Percentiles rank a stretch among this genome's conserved stretches.
Evolutionary conservation across 2,888 invertebrate species (phyloP).

Genomic region (Monochamus alternatus): DNA sequence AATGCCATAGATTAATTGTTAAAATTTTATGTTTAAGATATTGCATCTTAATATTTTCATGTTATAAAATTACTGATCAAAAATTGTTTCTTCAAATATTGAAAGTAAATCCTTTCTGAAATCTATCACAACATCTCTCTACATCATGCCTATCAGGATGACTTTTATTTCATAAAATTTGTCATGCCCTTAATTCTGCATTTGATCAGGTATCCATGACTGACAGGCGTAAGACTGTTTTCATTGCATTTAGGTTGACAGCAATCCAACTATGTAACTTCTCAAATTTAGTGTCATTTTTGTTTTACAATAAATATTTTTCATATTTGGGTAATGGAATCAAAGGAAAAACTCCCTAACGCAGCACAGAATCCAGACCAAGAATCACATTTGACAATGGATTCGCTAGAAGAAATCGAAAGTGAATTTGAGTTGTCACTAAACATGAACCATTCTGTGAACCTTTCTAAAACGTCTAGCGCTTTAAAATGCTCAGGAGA

Average conservation of each 20-base stretch:
- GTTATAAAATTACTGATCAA: too few relatives aligned
- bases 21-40: too few relatives aligned
- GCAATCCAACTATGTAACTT: slow-evolving; percentile 9
- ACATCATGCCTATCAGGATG: too few relatives aligned
- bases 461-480: slow-evolving; percentile 45
- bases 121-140: too few relatives aligned
- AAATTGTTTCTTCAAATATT: too few relatives aligned
- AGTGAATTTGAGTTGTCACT: slow-evolving; percentile 15
- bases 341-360: slow-evolving; percentile 11
- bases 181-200: too few relatives aligned
- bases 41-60: too few relatives aligned
- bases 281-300: slow-evolving; percentile 18
- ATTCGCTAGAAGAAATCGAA: slow-evolving; percentile 19
- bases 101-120: too few relatives aligned
- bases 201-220: too few relatives aligned
- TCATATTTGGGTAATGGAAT: slow-evolving; percentile 20
- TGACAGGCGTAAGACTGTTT: background rate
- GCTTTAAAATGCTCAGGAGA: slow-evolving; percentile 46
- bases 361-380: slow-evolving; percentile 11
- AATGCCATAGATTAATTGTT: too few relatives aligned
- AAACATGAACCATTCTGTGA: slow-evolving; percentile 19
- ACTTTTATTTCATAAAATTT: too few relatives aligned
- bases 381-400: slow-evolving; percentile 19
- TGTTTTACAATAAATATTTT: slow-evolving; percentile 10
- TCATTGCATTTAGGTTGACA: background rate